A percentile compares a stretch with the other conserved stretches of the same genome.
These are phyloP conservation scores for Drosophila nigromelanica DNA, from an alignment of 1,140 invertebrate genomes.

Conservation along the genomic window DNA sequence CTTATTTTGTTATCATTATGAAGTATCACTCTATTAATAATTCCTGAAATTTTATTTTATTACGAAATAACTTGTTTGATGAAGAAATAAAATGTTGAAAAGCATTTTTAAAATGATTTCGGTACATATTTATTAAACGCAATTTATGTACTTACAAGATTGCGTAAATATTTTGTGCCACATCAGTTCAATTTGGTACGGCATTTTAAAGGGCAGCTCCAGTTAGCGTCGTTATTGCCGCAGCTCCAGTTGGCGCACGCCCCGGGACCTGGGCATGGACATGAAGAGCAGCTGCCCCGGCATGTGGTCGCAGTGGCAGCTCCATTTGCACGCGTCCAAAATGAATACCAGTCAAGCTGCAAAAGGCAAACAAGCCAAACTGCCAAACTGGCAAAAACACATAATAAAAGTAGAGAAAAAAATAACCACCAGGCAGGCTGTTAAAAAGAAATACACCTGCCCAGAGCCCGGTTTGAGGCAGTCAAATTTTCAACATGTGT, in stretches of 20 bases:
- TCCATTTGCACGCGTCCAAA: constrained; percentile 64
- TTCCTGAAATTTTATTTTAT: not conserved
- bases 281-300: constrained; percentile 54
- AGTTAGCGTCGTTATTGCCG: constrained; percentile 25
- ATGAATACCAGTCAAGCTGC: constrained; percentile 72
- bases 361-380: constrained; percentile 57
- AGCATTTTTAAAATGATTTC: constrained; percentile 9
- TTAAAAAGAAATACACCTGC: constrained; percentile 73
- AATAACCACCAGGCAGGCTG: constrained; percentile 55
- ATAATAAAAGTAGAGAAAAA: constrained; percentile 15
- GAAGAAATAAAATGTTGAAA: not conserved
- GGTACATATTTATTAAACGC: constrained; percentile 15
- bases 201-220: not conserved
- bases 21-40: not conserved
- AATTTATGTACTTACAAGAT: constrained; percentile 29
- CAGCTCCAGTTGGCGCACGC: constrained; percentile 27
- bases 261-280: constrained; percentile 15
- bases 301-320: constrained; percentile 21
- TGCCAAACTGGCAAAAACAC: constrained; percentile 20
- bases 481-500: constrained; percentile 63
- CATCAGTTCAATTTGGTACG: constrained; percentile 1
- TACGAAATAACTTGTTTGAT: not conserved
- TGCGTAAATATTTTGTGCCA: constrained; percentile 12
- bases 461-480: constrained; percentile 22
- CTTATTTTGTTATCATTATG: too few species aligned